phyloP scores from a whole-genome alignment of 2,888 invertebrate genomes.

The Drosophila gaucha region DNA sequence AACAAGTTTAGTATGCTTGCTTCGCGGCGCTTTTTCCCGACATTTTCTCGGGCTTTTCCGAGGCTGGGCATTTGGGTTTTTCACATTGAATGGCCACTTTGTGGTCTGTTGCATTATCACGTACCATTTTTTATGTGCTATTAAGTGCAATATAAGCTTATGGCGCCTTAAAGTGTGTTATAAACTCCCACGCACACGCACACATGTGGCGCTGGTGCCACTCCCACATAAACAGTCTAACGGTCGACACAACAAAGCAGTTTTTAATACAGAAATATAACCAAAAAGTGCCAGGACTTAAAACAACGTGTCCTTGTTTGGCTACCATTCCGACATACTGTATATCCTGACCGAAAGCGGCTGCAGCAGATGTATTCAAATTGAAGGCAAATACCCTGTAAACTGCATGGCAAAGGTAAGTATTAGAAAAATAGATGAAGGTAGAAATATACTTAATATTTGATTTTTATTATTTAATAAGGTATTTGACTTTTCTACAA shows the following conservation, averaged over 20 bases:
- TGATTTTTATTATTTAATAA: not conserved
- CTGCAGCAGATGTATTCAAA: conserved; percentile 23
- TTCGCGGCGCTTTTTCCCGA: conserved; percentile 10
- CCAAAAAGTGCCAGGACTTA: conserved; percentile 44
- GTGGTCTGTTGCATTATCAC: conserved; percentile 79
- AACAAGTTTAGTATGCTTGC: conserved; percentile 17
- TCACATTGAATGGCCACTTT: conserved; percentile 61
- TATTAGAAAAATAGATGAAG: not conserved
- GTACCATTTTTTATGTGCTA: conserved; percentile 76
- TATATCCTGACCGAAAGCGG: conserved; percentile 6
- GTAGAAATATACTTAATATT: not conserved
- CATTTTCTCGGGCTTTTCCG: conserved; percentile 10
- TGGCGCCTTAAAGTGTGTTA: conserved; percentile 73
- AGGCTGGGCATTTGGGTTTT: conserved; percentile 28
- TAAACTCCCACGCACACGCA: conserved; percentile 49
- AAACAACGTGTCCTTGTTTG: conserved; percentile 10
- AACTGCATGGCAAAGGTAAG: not conserved
- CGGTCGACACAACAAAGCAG: conserved; percentile 45
- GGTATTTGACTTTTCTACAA: not conserved
- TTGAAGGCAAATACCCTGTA: conserved; percentile 8
- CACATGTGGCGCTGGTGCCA: conserved; percentile 18
- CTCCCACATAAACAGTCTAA: conserved; percentile 43
- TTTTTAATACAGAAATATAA: conserved; percentile 58
- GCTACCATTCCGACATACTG: not conserved
- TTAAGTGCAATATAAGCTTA: conserved; percentile 79